Base-by-base conservation (phyloP, 2,888 invertebrate species). In the Aphidius colemani region DNA sequence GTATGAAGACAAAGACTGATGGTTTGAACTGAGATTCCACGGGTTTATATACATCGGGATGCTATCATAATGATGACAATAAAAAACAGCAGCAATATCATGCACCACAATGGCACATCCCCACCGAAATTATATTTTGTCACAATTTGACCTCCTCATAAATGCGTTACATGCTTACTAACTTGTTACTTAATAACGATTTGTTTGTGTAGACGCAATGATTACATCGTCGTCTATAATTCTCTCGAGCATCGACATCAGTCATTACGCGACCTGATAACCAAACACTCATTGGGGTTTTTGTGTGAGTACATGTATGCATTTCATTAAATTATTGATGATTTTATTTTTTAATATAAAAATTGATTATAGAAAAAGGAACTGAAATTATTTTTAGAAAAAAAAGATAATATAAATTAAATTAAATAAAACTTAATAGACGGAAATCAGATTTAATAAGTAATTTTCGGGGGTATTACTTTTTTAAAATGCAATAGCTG, bases 1-100 rank as follows among this genome's bases (percentile, higher is more conserved):
- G 68, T 72, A 77, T 74, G 73, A 69, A 69, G 73, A 72, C 74
- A 73, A 71, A 74, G 46, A 78, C 78, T 78, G 78, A 78, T 78
- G 72, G 70, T 74, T 71, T 67, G 44, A 74, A 73, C 73, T 75
- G 66, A 74, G 69, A 76, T 74, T 61, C 71, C 41, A 66, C 68
- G 72, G 66, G 75, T 75, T 78, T 78, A 74, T 78, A 78, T 78
- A 78, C 73, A 65, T 64, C 67, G 67, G 66, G 71, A 70, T 71
- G 67, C 9, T 65, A 67, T 67, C 69, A 71, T 70, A 68, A 74
- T 71, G 73, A 68, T 70, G 63, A 53, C 69, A 65, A 72, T 69
- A 72, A 69, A 62, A 67, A 62, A 44, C 56, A 60, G 60, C 49
- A 59, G 69, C 57, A 67, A 73, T 71, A 69, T 67, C 68, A 64